These are phyloP conservation scores for Crioceris asparagi DNA, from an alignment of 2,888 invertebrate species.

Conservation along the genomic window DNA sequence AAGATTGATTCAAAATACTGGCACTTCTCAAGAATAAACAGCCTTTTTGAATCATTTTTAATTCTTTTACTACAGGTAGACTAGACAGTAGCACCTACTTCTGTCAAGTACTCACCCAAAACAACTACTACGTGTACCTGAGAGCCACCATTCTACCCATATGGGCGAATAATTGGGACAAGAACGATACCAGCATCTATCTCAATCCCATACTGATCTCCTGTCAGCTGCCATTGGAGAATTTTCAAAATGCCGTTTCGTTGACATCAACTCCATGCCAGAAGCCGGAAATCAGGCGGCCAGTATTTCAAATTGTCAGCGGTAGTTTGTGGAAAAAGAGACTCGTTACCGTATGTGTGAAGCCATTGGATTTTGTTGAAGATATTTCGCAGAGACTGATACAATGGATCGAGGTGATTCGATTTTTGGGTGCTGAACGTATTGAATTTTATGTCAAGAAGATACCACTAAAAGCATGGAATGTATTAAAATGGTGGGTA, in stretches of 20 bases:
- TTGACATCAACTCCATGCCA: constrained; percentile 43
- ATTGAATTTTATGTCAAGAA: constrained; percentile 56
- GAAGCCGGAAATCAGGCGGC: not conserved
- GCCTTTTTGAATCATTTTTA: too few species aligned
- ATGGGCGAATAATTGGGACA: constrained; percentile 54
- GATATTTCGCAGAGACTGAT: constrained; percentile 52
- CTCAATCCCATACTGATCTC: constrained; percentile 52
- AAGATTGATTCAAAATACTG: too few species aligned
- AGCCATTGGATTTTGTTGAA: constrained; percentile 54
- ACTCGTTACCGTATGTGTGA: constrained; percentile 55
- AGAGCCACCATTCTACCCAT: constrained; percentile 47
- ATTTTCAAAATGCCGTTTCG: constrained; percentile 39
- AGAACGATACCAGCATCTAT: constrained; percentile 33
- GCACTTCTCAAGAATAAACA: too few species aligned
- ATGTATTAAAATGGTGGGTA: constrained; percentile 43
- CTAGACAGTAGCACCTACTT: too few species aligned
- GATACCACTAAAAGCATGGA: constrained; percentile 44
- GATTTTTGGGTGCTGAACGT: constrained; percentile 54
- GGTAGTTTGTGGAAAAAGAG: not conserved
- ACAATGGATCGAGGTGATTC: constrained; percentile 62
- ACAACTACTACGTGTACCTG: constrained; percentile 24
- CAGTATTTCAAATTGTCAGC: not conserved
- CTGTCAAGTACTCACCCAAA: too few species aligned
- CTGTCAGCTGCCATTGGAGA: constrained; percentile 47
- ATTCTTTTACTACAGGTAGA: too few species aligned